Percentiles rank a stretch among this genome's conserved stretches.
These are phyloP conservation scores for Electrona antarctica DNA, from an alignment of 2,113 vertebrate genomes.

Conservation along the genomic window DNA sequence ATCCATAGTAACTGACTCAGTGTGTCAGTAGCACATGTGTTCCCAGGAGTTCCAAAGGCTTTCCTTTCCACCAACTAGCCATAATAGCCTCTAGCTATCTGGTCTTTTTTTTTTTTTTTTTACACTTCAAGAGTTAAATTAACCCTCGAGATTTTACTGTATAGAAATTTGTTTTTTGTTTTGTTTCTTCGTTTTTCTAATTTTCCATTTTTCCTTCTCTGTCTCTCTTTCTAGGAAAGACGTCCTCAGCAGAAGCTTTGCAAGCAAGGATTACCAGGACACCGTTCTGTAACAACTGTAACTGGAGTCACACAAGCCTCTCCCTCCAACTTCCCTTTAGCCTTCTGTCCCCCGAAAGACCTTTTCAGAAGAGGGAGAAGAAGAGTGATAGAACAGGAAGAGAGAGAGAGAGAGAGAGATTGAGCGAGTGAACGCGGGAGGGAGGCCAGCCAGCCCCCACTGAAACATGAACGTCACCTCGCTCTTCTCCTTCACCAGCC, in stretches of 20 bases:
- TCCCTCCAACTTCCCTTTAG: constrained; percentile 12
- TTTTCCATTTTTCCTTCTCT: neutral
- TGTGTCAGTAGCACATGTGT: too few species aligned
- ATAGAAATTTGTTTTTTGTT: neutral
- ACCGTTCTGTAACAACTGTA: constrained; percentile 12
- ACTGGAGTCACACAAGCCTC: constrained; percentile 28
- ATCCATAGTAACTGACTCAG: too few species aligned
- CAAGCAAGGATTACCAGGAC: constrained; percentile 27
- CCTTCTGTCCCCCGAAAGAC: constrained; percentile 4
- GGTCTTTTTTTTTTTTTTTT: neutral
- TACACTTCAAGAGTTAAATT: neutral
- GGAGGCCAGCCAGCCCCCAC: constrained; percentile 29
- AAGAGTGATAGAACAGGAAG: constrained; percentile 10
- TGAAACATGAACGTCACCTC: constrained; percentile 93
- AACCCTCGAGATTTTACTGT: neutral
- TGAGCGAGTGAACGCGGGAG: too few species aligned
- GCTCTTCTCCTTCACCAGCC: constrained; percentile 98
- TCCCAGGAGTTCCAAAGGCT: too few species aligned
- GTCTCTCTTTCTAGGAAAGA: constrained; percentile 42
- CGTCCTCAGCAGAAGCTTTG: constrained; percentile 15
- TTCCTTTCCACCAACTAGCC: too few species aligned
- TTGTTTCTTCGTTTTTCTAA: neutral
- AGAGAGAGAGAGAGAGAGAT: constrained; percentile 20
- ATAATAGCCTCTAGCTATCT: too few species aligned
- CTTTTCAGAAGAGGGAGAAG: neutral